These are phyloP conservation scores for Cremastobaeus sp. DNA, from an alignment of 2,888 invertebrate genomes.

Conservation along the genomic window DNA sequence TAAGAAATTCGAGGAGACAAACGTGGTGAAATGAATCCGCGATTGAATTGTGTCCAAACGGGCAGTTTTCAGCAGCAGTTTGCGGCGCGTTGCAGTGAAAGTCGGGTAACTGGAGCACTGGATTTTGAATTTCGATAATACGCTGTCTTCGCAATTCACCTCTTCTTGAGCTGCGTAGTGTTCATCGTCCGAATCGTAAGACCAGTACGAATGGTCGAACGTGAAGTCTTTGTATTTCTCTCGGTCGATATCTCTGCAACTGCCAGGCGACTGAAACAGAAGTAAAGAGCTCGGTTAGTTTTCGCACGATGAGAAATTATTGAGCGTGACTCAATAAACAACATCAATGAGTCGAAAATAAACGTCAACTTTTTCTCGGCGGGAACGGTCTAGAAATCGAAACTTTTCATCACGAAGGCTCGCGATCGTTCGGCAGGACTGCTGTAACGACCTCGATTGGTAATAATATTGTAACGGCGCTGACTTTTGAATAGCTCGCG, in stretches of 20 bases:
- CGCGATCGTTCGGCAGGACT: neutral
- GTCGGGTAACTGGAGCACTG: too few species aligned
- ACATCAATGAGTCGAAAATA: neutral
- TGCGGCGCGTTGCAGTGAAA: conserved; percentile 24
- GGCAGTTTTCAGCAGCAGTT: conserved; percentile 1
- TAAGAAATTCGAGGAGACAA: too few species aligned
- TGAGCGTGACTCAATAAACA: too few species aligned
- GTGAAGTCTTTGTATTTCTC: conserved; percentile 91
- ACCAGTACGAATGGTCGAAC: conserved; percentile 88
- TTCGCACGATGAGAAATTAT: neutral
- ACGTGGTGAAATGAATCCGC: too few species aligned
- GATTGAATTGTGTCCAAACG: too few species aligned
- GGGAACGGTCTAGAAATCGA: too few species aligned
- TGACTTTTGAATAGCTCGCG: conserved; percentile 29
- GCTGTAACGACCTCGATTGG: neutral
- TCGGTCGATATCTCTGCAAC: conserved; percentile 81
- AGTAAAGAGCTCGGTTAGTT: conserved; percentile 12
- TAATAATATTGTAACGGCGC: conserved; percentile 14
- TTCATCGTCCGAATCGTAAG: conserved; percentile 83
- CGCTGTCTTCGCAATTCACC: conserved; percentile 79
- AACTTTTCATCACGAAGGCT: neutral
- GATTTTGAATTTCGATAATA: too few species aligned
- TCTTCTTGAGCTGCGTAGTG: conserved; percentile 90
- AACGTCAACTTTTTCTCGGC: neutral
- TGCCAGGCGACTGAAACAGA: conserved; percentile 78